Evolutionary conservation across 2,888 invertebrate species (phyloP).

Genomic region (Belgica antarctica): DNA sequence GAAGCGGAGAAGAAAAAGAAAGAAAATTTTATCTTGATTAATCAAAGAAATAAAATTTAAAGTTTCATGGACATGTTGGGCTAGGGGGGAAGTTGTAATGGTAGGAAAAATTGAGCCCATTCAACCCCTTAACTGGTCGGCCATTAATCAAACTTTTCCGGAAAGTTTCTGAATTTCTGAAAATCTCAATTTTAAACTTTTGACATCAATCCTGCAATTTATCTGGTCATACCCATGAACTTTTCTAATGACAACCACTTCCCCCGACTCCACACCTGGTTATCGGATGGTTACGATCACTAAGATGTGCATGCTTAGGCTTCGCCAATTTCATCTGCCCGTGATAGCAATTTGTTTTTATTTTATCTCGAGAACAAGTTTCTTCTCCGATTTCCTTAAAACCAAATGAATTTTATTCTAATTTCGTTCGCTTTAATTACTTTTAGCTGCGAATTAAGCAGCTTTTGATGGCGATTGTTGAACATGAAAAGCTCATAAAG

Average conservation of each 20-base stretch:
- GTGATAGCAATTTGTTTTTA: not conserved
- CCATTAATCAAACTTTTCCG: too few species aligned
- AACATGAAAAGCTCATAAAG: slow-evolving; percentile 37
- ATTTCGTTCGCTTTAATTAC: not conserved
- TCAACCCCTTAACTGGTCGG: not conserved
- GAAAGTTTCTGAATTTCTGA: not conserved
- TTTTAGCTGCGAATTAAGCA: not conserved
- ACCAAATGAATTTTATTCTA: not conserved
- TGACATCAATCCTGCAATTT: too few species aligned
- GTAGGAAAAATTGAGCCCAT: too few species aligned
- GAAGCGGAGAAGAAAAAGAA: not conserved
- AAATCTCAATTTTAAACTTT: too few species aligned
- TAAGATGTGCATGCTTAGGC: too few species aligned
- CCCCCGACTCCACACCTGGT: too few species aligned
- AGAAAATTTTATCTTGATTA: not conserved
- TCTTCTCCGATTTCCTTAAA: not conserved
- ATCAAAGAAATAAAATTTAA: not conserved
- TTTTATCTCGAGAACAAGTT: not conserved
- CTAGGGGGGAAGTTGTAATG: not conserved
- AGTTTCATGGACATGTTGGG: not conserved
- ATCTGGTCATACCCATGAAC: too few species aligned
- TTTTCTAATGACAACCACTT: too few species aligned
- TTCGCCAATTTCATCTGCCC: not conserved
- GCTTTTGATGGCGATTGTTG: too few species aligned
- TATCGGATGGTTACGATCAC: too few species aligned